These are phyloP conservation scores for Eleginops maclovinus DNA, from an alignment of 2,113 vertebrate genomes.

Conservation along the genomic window DNA sequence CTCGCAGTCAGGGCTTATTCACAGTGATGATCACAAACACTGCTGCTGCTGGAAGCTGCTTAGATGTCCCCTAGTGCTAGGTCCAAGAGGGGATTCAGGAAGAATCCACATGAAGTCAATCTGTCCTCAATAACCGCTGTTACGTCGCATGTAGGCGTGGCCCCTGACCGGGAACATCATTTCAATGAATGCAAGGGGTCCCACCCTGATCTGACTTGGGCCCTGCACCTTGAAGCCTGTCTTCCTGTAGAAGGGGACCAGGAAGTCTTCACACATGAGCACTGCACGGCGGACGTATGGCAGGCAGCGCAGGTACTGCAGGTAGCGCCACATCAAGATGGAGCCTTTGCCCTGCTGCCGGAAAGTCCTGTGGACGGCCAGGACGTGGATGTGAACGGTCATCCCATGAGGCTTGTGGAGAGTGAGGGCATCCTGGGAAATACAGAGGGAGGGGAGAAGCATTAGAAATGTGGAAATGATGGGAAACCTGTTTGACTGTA, in stretches of 20 bases:
- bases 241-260: conserved; percentile 91
- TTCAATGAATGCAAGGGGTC: conserved; percentile 86
- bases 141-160: conserved; percentile 86
- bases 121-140: conserved; percentile 81
- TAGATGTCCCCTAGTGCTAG: not conserved
- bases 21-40: conserved; percentile 28
- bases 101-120: not conserved
- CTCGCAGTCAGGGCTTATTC: not conserved
- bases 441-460: not conserved
- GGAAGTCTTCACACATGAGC: conserved; percentile 89
- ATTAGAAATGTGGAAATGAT: not conserved
- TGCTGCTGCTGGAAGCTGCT: not conserved
- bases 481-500: not conserved
- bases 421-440: conserved; percentile 86
- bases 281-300: conserved; percentile 81
- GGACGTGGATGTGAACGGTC: conserved; percentile 88
- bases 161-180: conserved; percentile 83
- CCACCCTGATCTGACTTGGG: conserved; percentile 84
- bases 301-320: conserved; percentile 87
- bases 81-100: not conserved
- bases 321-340: conserved; percentile 90
- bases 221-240: conserved; percentile 86
- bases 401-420: conserved; percentile 86
- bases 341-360: conserved; percentile 92
- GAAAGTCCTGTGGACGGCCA: conserved; percentile 88